Conservation (phyloP, 2,888 invertebrate genomes). For the Norana najaformis region DNA sequence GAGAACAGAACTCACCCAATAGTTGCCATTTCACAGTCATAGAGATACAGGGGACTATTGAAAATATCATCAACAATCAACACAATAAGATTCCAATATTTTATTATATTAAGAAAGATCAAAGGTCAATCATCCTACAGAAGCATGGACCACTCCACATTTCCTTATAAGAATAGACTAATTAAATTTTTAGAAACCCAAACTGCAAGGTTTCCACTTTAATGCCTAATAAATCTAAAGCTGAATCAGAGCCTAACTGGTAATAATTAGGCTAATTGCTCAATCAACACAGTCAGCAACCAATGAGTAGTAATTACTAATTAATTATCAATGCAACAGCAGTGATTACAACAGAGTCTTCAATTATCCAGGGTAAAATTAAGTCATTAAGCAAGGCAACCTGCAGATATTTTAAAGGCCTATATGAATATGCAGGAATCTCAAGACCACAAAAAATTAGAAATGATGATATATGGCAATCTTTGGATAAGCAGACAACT, state of each 20-base stretch:
- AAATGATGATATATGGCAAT: too few relatives aligned
- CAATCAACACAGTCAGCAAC: not conserved
- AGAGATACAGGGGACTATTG: not conserved
- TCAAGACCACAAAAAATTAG: too few relatives aligned
- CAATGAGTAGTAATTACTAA: not conserved
- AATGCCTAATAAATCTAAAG: not conserved
- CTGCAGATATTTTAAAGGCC: not conserved
- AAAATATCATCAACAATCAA: not conserved
- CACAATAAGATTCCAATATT: not conserved
- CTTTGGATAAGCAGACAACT: too few relatives aligned
- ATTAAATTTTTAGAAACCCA: not conserved
- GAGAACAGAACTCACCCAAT: not conserved
- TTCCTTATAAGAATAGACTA: not conserved
- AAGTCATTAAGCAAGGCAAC: not conserved
- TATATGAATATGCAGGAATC: too few relatives aligned
- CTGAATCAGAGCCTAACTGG: not conserved
- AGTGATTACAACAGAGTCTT: not conserved
- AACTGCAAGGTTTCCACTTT: not conserved
- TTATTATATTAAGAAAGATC: not conserved
- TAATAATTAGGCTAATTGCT: not conserved
- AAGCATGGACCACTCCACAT: not conserved
- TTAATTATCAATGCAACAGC: not conserved
- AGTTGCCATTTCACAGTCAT: conserved; percentile 24
- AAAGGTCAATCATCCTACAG: not conserved
- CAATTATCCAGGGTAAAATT: not conserved